Evolutionary conservation across 2,113 vertebrate genomes (phyloP).

Genomic region (Zosterops borbonicus): DNA sequence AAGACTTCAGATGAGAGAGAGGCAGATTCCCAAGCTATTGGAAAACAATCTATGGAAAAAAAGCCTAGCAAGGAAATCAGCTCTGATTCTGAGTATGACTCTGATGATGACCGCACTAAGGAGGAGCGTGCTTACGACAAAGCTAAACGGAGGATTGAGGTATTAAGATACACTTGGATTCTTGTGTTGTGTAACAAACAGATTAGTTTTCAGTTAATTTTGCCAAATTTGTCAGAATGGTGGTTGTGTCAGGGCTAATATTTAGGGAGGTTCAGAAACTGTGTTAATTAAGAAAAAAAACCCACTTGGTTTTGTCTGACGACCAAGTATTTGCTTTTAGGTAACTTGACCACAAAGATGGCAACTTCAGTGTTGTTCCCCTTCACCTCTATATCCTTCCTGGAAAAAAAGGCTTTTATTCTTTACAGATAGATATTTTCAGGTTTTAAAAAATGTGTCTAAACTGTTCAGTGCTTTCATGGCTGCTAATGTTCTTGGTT

Average conservation of each 20-base stretch:
- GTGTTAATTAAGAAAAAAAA: not conserved
- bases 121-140: slow-evolving; percentile 91
- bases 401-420: not conserved
- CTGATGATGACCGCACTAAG: slow-evolving; percentile 90
- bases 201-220: not conserved
- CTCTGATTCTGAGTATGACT: slow-evolving; percentile 89
- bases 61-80: slow-evolving; percentile 81
- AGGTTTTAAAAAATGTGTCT: not conserved
- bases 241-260: not conserved
- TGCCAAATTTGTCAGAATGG: not conserved
- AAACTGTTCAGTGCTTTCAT: not conserved
- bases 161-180: slow-evolving; percentile 40
- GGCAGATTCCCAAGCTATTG: slow-evolving; percentile 22
- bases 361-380: not conserved
- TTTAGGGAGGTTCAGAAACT: not conserved
- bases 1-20: slow-evolving; percentile 78
- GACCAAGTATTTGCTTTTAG: not conserved
- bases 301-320: not conserved
- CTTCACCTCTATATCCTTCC: not conserved
- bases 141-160: slow-evolving; percentile 95
- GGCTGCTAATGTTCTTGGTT: not conserved
- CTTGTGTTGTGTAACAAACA: not conserved
- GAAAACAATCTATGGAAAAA: slow-evolving; percentile 66
- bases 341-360: not conserved
- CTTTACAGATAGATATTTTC: not conserved